Conservation (phyloP, 2,797 vertebrate species). For the Serranus cabrilla region DNA sequence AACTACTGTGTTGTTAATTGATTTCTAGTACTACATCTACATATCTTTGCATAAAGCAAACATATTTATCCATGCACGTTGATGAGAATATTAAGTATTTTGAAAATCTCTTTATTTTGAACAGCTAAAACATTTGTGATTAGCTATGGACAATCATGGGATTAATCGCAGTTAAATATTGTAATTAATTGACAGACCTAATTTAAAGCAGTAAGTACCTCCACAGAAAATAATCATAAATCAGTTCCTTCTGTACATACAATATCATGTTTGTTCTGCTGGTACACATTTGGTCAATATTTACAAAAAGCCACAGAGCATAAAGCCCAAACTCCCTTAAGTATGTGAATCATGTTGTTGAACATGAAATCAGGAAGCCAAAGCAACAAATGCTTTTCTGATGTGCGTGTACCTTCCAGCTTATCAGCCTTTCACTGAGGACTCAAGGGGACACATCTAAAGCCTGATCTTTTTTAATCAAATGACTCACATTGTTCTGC, state of each 20-base stretch:
- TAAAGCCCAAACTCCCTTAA: not conserved
- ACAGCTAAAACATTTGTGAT: too few species aligned
- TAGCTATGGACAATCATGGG: too few species aligned
- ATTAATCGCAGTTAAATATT: too few species aligned
- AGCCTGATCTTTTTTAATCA: constrained; percentile 31
- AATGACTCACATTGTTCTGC: constrained; percentile 8
- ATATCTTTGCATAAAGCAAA: too few species aligned
- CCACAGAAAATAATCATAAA: not conserved
- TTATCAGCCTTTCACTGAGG: constrained; percentile 18
- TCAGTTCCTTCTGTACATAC: not conserved
- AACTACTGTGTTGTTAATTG: too few species aligned
- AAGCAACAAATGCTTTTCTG: constrained; percentile 7
- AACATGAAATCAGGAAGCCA: constrained; percentile 6
- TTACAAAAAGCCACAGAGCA: constrained; percentile 16
- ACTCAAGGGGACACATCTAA: constrained; percentile 1
- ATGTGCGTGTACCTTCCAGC: constrained; percentile 8
- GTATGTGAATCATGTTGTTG: constrained; percentile 21
- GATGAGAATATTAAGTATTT: too few species aligned
- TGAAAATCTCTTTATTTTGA: too few species aligned
- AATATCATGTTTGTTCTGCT: constrained; percentile 10
- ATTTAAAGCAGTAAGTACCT: not conserved
- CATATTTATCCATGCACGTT: too few species aligned
- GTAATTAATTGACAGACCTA: too few species aligned
- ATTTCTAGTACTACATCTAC: too few species aligned
- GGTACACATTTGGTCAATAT: constrained; percentile 11